phyloP scores from a whole-genome alignment of 2,888 invertebrate species.

The Chrysotoxum bicinctum region DNA sequence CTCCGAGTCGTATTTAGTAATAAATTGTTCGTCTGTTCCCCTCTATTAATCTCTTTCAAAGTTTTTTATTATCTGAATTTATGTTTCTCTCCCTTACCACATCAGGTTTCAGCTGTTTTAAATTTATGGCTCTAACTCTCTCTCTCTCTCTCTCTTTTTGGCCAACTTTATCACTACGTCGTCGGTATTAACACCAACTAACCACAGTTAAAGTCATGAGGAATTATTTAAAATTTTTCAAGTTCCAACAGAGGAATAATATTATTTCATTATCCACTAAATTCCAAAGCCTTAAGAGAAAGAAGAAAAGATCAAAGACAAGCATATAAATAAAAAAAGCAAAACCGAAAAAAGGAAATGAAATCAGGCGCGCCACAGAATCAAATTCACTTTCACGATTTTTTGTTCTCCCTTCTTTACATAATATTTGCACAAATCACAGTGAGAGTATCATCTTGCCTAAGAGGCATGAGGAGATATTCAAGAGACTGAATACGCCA shows the following conservation, averaged over 20 bases:
- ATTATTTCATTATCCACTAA: too few species aligned
- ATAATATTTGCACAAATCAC: background rate
- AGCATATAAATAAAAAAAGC: background rate
- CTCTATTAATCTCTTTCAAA: conserved; percentile 26
- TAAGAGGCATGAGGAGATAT: background rate
- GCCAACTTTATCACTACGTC: background rate
- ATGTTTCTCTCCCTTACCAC: background rate
- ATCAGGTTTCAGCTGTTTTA: background rate
- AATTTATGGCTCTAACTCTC: conserved; percentile 12
- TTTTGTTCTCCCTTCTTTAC: background rate
- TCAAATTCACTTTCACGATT: conserved; percentile 52
- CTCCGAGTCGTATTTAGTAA: background rate
- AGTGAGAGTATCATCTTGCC: background rate
- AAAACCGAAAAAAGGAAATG: conserved; percentile 28
- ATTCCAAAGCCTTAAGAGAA: conserved; percentile 15
- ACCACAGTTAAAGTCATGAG: background rate
- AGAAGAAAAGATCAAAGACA: background rate
- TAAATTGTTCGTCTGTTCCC: background rate
- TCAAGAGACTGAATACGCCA: conserved; percentile 37
- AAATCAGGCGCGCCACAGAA: conserved; percentile 60
- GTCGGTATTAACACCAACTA: background rate
- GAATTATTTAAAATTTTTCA: conserved; percentile 13
- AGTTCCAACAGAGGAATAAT: conserved; percentile 28
- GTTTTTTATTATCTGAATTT: conserved; percentile 27
- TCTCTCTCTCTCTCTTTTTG: background rate